Evolutionary conservation across 2,113 vertebrate genomes (phyloP).

Genomic region (Budorcas taxicolor): DNA sequence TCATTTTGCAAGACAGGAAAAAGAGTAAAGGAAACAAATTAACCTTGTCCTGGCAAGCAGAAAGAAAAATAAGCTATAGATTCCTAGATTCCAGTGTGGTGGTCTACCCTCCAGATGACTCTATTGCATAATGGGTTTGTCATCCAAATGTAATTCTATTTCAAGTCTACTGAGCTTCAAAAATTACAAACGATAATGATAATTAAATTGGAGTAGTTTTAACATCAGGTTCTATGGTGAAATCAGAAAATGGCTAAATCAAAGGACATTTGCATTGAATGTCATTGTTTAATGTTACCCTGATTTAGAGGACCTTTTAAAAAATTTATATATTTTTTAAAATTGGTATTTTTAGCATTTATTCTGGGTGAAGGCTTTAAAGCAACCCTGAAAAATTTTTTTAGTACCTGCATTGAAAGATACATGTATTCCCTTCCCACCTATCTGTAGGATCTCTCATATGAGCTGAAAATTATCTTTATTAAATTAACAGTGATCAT

Average conservation of each 20-base stretch:
- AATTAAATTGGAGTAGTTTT: slow-evolving; percentile 19
- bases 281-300: background rate
- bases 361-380: background rate
- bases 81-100: background rate
- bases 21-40: background rate
- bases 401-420: background rate
- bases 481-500: background rate
- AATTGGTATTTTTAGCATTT: background rate
- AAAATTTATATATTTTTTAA: background rate
- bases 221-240: background rate
- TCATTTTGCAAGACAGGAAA: background rate
- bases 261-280: background rate
- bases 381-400: slow-evolving; percentile 1
- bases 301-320: background rate
- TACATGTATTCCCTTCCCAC: background rate
- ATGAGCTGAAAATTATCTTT: slow-evolving; percentile 3
- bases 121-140: background rate
- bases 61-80: background rate
- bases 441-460: background rate
- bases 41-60: background rate
- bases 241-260: background rate
- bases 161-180: slow-evolving; percentile 9
- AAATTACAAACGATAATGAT: background rate
- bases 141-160: slow-evolving; percentile 24
- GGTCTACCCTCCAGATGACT: background rate